Evolutionary conservation across 2,797 vertebrate species (phyloP).

Genomic region (Micropoecilia bifurca): DNA sequence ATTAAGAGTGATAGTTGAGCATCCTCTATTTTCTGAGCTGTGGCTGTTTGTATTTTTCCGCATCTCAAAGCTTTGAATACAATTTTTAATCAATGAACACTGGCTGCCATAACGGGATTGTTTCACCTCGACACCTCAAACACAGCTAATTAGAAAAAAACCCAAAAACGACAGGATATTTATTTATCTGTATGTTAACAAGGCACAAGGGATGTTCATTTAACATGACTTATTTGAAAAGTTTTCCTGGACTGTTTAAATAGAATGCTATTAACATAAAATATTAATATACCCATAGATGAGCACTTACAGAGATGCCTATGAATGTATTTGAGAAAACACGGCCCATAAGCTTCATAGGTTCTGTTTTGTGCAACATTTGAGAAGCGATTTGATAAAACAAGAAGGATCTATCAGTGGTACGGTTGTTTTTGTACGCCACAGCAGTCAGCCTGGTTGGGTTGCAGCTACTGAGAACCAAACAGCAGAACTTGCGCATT

Average conservation of each 20-base stretch:
- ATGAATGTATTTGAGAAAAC: background rate
- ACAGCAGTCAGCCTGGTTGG: slow-evolving; percentile 51
- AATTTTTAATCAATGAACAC: background rate
- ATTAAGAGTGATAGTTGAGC: background rate
- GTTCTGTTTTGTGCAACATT: slow-evolving; percentile 35
- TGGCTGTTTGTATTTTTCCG: background rate
- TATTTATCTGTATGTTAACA: background rate
- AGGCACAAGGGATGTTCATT: background rate
- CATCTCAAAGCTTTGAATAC: too few species aligned
- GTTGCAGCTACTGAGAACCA: slow-evolving; percentile 30
- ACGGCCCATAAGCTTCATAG: slow-evolving; percentile 9
- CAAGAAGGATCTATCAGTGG: slow-evolving; percentile 31
- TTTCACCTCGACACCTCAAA: background rate
- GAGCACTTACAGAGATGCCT: background rate
- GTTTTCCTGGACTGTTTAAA: background rate
- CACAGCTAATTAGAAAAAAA: background rate
- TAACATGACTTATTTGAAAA: background rate
- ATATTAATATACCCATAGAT: background rate
- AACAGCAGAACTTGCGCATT: slow-evolving; percentile 35
- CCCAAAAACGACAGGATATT: background rate
- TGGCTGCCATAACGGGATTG: background rate
- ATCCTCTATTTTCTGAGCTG: background rate
- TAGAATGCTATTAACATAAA: background rate
- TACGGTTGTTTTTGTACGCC: slow-evolving; percentile 43
- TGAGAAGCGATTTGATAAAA: slow-evolving; percentile 22